These are phyloP conservation scores for Pristionchus maxplancki DNA, from an alignment of 2,888 invertebrate species.

Conservation along the genomic window DNA sequence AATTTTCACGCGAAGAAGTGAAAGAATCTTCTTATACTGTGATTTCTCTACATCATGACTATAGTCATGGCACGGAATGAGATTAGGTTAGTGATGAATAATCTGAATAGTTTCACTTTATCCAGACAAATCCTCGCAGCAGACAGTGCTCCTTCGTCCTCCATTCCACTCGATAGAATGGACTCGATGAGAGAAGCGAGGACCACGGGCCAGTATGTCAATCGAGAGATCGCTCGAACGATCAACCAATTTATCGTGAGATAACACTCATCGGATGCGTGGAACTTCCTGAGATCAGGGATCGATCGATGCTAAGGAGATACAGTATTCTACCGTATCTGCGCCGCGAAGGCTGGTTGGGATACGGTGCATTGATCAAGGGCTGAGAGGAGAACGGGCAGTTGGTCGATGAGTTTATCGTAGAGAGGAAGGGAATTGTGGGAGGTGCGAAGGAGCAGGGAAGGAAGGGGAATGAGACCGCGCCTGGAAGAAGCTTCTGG, in stretches of 20 bases:
- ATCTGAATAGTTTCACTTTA: conserved; percentile 14
- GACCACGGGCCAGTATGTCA: conserved; percentile 11
- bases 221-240: not conserved
- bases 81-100: too few species aligned
- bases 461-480: not conserved
- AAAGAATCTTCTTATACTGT: too few species aligned
- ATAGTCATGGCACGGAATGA: too few species aligned
- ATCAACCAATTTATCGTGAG: conserved; percentile 37
- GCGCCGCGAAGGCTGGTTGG: not conserved
- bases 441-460: conserved; percentile 13
- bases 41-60: too few species aligned
- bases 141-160: not conserved
- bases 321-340: not conserved
- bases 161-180: conserved; percentile 11
- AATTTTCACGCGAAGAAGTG: not conserved
- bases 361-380: conserved; percentile 43
- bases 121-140: conserved; percentile 50
- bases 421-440: conserved; percentile 48
- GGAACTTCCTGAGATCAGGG: conserved; percentile 11
- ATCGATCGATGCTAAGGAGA: too few species aligned
- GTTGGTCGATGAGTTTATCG: conserved; percentile 46
- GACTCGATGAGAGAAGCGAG: conserved; percentile 19
- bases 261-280: conserved; percentile 30
- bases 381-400: conserved; percentile 50
- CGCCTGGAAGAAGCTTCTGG: conserved; percentile 3